A percentile compares a stretch with the other conserved stretches of the same genome.
phyloP scores from a whole-genome alignment of 2,888 invertebrate genomes.

The Ochropleura plecta region DNA sequence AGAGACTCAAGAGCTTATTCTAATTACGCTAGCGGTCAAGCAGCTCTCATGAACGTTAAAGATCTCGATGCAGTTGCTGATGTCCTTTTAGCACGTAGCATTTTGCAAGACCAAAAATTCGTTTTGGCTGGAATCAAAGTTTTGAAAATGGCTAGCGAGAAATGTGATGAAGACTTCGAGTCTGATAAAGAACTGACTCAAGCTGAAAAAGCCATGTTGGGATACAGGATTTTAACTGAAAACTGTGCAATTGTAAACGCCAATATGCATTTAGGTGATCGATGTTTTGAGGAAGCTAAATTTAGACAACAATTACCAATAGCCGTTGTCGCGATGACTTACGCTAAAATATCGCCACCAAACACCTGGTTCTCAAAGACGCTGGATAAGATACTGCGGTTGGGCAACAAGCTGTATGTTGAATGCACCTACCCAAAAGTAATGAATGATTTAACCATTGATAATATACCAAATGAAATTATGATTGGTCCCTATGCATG shows the following conservation, averaged over 20 bases:
- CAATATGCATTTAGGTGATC: conserved; percentile 90
- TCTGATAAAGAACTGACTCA: conserved; percentile 86
- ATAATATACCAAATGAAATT: conserved; percentile 90
- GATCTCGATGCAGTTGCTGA: conserved; percentile 87
- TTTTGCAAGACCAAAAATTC: conserved; percentile 87
- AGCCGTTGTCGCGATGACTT: conserved; percentile 91
- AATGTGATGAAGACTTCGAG: conserved; percentile 85
- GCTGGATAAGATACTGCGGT: conserved; percentile 90
- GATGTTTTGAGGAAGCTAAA: conserved; percentile 90
- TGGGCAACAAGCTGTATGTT: conserved; percentile 91
- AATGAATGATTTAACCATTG: conserved; percentile 86
- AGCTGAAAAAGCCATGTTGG: conserved; percentile 88
- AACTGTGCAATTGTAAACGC: conserved; percentile 90
- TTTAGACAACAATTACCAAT: conserved; percentile 91
- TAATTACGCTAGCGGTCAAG: conserved; percentile 87
- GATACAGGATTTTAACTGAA: conserved; percentile 89
- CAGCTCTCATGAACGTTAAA: conserved; percentile 90
- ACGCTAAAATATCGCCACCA: conserved; percentile 92
- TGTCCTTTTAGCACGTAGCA: conserved; percentile 86
- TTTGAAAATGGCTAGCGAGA: conserved; percentile 84
- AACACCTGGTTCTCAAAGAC: conserved; percentile 91
- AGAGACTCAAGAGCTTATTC: conserved; percentile 88
- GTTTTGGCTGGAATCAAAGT: conserved; percentile 87
- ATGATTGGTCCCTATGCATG: conserved; percentile 90
- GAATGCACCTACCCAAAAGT: conserved; percentile 88